These are phyloP conservation scores for Scomber scombrus DNA, from an alignment of 2,113 vertebrate species.

Conservation along the genomic window DNA sequence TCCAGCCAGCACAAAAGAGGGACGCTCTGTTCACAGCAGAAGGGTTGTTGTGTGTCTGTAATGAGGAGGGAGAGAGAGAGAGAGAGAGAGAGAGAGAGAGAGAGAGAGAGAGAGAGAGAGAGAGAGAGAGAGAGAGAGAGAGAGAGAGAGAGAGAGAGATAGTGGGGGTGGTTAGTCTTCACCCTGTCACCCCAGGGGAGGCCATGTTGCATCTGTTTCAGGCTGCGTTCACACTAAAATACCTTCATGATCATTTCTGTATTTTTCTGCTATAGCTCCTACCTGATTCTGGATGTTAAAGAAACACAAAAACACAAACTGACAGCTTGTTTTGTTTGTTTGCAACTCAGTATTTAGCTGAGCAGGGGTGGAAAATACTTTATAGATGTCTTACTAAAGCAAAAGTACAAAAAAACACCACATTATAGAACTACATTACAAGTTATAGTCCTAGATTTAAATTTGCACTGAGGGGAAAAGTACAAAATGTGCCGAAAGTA, in stretches of 20 bases:
- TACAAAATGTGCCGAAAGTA: too few relatives aligned
- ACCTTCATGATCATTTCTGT: not conserved
- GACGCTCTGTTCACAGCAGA: conserved; percentile 28
- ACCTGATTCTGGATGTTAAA: not conserved
- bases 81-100: too few relatives aligned
- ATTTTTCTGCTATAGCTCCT: too few relatives aligned
- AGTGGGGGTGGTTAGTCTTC: conserved; percentile 1
- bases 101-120: too few relatives aligned
- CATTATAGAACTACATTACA: too few relatives aligned
- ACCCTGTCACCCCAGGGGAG: conserved; percentile 29
- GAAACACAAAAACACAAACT: not conserved
- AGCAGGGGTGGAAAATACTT: too few relatives aligned
- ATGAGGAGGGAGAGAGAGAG: not conserved
- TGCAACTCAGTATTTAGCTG: too few relatives aligned
- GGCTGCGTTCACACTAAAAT: not conserved
- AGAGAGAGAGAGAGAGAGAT: not conserved
- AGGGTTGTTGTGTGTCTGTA: not conserved
- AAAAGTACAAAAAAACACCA: too few relatives aligned
- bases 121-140: not conserved
- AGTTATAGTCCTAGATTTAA: too few relatives aligned
- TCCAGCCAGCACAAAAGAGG: conserved; percentile 29
- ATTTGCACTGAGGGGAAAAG: too few relatives aligned
- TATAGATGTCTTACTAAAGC: too few relatives aligned
- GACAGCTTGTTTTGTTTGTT: too few relatives aligned
- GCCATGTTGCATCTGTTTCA: conserved; percentile 23